Percentiles rank a stretch among this genome's conserved stretches.
These are phyloP conservation scores for Philaenus spumarius DNA, from an alignment of 1,140 invertebrate species.

Conservation along the genomic window DNA sequence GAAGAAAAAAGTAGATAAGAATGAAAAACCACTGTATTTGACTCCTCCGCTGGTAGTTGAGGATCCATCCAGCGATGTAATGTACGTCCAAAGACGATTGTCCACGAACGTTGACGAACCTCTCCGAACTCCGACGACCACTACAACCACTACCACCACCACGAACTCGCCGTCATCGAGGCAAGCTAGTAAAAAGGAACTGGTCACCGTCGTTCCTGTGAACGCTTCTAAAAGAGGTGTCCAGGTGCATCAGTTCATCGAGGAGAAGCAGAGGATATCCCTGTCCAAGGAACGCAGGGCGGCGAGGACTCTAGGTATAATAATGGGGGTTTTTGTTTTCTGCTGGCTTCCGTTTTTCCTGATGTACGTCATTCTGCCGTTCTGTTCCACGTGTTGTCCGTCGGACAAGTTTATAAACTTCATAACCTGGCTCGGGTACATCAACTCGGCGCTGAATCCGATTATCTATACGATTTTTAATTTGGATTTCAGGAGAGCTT, in stretches of 20 bases:
- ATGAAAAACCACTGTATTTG: constrained; percentile 45
- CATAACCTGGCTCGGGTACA: constrained; percentile 95
- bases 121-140: constrained; percentile 9
- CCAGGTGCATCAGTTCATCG: constrained; percentile 79
- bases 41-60: constrained; percentile 51
- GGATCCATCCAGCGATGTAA: constrained; percentile 54
- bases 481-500: constrained; percentile 89
- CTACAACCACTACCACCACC: constrained; percentile 22
- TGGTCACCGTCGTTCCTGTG: constrained; percentile 40
- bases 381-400: constrained; percentile 58
- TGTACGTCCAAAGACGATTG: constrained; percentile 14
- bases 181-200: constrained; percentile 41
- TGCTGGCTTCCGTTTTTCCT: constrained; percentile 97
- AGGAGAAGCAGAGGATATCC: constrained; percentile 89
- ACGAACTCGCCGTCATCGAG: constrained; percentile 29
- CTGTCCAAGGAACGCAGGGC: constrained; percentile 86
- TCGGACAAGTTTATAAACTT: constrained; percentile 76
- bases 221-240: constrained; percentile 30
- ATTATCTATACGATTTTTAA: constrained; percentile 98
- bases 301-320: constrained; percentile 85
- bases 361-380: constrained; percentile 87
- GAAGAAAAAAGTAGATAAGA: constrained; percentile 40
- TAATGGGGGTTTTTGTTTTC: constrained; percentile 92
- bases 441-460: constrained; percentile 95
- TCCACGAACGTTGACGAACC: background rate